phyloP scores from a whole-genome alignment of 2,113 vertebrate species.

The Dipodomys ordii region DNA sequence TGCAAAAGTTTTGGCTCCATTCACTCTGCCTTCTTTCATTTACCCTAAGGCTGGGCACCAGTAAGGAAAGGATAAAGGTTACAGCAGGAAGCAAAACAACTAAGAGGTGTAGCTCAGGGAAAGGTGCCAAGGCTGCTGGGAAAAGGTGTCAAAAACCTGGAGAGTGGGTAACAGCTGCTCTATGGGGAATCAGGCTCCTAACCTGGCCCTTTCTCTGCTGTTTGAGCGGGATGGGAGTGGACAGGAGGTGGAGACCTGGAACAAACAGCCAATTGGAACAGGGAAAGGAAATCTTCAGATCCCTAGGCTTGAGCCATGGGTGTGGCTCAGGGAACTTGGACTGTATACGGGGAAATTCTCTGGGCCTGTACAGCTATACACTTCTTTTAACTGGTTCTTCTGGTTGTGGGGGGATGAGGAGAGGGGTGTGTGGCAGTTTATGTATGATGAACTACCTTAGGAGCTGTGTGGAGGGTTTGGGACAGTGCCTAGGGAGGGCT shows the following conservation, averaged over 20 bases:
- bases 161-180: not conserved
- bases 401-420: not conserved
- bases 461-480: not conserved
- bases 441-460: not conserved
- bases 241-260: not conserved
- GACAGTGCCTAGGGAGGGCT: not conserved
- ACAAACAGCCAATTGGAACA: slow-evolving; percentile 17
- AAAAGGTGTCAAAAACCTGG: slow-evolving; percentile 11
- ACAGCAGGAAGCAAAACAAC: not conserved
- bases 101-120: slow-evolving; percentile 17
- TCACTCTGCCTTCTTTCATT: slow-evolving; percentile 29
- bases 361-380: not conserved
- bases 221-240: not conserved
- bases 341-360: slow-evolving; percentile 7
- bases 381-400: slow-evolving; percentile 56
- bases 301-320: not conserved
- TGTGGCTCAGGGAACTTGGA: slow-evolving; percentile 40
- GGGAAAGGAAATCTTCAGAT: not conserved
- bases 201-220: not conserved
- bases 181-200: not conserved
- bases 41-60: slow-evolving; percentile 1
- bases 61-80: not conserved
- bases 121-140: not conserved
- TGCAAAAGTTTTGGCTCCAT: slow-evolving; percentile 3
- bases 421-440: not conserved